Evolutionary conservation across 2,113 vertebrate genomes (phyloP).

Genomic region (Pseudorasbora parva): DNA sequence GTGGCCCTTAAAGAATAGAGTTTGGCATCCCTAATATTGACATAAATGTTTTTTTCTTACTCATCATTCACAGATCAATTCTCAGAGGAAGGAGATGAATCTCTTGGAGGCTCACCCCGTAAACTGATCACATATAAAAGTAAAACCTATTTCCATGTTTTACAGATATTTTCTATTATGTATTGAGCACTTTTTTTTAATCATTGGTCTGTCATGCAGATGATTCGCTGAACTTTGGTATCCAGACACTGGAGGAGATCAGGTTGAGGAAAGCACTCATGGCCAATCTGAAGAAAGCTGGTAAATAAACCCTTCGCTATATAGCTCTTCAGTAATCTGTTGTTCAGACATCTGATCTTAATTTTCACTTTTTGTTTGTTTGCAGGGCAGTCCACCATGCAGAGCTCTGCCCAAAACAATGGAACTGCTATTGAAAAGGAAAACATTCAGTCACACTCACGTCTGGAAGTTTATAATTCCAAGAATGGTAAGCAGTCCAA

Average conservation of each 20-base stretch:
- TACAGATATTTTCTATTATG: background rate
- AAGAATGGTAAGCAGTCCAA: slow-evolving; percentile 76
- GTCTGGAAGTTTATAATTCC: slow-evolving; percentile 69
- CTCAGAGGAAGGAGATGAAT: slow-evolving; percentile 94
- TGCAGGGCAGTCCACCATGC: slow-evolving; percentile 34
- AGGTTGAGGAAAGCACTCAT: slow-evolving; percentile 85
- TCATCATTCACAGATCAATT: slow-evolving; percentile 83
- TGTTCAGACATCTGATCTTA: background rate
- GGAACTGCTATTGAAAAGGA: slow-evolving; percentile 79
- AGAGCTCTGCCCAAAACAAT: slow-evolving; percentile 49
- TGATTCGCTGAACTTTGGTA: slow-evolving; percentile 85
- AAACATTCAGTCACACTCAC: slow-evolving; percentile 76
- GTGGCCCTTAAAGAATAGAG: background rate
- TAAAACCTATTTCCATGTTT: slow-evolving; percentile 54
- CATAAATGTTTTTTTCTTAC: background rate
- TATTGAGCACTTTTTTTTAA: background rate
- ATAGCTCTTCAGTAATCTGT: background rate
- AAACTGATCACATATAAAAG: slow-evolving; percentile 79
- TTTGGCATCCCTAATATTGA: background rate
- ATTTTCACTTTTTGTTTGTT: background rate
- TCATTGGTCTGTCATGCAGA: slow-evolving; percentile 69
- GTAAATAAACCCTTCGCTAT: slow-evolving; percentile 63
- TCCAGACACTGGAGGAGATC: slow-evolving; percentile 94
- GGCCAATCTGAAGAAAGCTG: slow-evolving; percentile 82
- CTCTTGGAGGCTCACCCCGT: slow-evolving; percentile 76